These are phyloP conservation scores for Philopotamus ludificatus DNA, from an alignment of 1,140 invertebrate genomes.

Conservation along the genomic window DNA sequence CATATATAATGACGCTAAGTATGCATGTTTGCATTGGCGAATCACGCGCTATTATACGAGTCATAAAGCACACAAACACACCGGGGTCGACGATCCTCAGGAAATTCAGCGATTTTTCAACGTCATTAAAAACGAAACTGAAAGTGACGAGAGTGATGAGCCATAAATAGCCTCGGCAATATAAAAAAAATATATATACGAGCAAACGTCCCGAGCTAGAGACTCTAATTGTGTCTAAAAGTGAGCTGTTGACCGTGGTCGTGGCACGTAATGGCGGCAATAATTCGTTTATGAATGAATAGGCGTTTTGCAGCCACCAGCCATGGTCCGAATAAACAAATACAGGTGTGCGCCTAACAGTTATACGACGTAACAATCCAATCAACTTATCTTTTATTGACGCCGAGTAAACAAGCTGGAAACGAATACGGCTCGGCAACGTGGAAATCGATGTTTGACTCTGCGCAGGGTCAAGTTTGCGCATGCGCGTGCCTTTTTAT, in stretches of 20 bases:
- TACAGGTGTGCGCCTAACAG: slow-evolving; percentile 29
- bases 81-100: neutral
- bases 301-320: slow-evolving; percentile 23
- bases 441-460: no score
- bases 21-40: no score
- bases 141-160: slow-evolving; percentile 23
- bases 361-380: slow-evolving; percentile 41
- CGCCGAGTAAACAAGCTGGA: slow-evolving; percentile 27
- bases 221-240: slow-evolving; percentile 36
- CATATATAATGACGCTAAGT: no score
- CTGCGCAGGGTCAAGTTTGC: no score
- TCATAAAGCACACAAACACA: no score
- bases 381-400: slow-evolving; percentile 43
- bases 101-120: neutral
- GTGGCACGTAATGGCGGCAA: slow-evolving; percentile 21
- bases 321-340: slow-evolving; percentile 34
- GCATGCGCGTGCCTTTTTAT: no score
- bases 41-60: no score
- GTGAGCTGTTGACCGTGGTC: slow-evolving; percentile 31
- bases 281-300: slow-evolving; percentile 40
- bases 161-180: slow-evolving; percentile 25
- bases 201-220: slow-evolving; percentile 30
- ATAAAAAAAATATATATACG: slow-evolving; percentile 27
- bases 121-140: slow-evolving; percentile 18
- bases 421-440: neutral